Evolutionary conservation across 2,888 invertebrate genomes (phyloP).

Genomic region (Seira ritae): DNA sequence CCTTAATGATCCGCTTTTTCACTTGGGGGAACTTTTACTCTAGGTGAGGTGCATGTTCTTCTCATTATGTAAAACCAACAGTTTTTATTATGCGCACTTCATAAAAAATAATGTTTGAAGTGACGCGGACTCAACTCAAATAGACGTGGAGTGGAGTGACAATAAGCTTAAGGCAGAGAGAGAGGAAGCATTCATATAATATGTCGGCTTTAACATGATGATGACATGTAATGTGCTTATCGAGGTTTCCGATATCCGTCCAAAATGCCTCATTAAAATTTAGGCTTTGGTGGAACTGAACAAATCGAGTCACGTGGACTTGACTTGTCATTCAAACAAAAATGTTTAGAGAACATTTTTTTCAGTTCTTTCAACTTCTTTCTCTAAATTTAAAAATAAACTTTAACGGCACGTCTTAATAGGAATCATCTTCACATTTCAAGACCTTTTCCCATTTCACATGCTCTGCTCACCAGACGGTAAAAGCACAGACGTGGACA

Average conservation of each 20-base stretch:
- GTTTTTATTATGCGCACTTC: conserved; percentile 31
- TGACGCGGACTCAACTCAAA: neutral
- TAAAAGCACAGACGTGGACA: neutral
- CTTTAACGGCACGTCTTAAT: too few species aligned
- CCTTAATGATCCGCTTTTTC: conserved; percentile 47
- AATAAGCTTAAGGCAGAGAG: too few species aligned
- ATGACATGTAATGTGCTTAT: conserved; percentile 47
- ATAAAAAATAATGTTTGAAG: too few species aligned
- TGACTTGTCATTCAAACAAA: neutral
- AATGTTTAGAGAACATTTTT: too few species aligned
- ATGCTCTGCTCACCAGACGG: too few species aligned
- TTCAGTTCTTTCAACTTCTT: too few species aligned
- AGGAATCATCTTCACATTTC: too few species aligned
- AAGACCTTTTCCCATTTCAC: too few species aligned
- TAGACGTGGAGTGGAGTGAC: too few species aligned
- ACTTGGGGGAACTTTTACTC: conserved; percentile 6
- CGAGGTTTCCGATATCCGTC: conserved; percentile 40
- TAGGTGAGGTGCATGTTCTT: conserved; percentile 41
- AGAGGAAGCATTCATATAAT: too few species aligned
- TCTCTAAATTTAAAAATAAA: too few species aligned
- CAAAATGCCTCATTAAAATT: conserved; percentile 64
- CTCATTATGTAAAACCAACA: conserved; percentile 48
- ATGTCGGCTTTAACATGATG: neutral
- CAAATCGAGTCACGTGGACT: conserved; percentile 64
- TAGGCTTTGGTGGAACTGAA: conserved; percentile 62